phyloP scores from a whole-genome alignment of 2,888 invertebrate species.

The Uloborus plumipes region DNA sequence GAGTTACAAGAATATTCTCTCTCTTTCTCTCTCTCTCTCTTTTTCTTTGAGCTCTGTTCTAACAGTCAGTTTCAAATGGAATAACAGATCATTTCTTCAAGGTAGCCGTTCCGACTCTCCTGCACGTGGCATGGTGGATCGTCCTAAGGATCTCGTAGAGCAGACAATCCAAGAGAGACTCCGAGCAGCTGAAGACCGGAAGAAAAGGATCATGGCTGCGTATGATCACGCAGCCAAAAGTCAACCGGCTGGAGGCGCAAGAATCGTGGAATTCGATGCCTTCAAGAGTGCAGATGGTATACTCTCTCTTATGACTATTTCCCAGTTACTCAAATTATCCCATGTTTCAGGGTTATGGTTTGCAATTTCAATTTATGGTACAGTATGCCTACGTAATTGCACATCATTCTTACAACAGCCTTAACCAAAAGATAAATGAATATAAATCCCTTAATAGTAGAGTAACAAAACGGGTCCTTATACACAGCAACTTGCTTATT shows the following conservation, averaged over 20 bases:
- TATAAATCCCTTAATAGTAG: too few relatives aligned
- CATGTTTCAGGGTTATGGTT: too few relatives aligned
- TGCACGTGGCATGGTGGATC: not conserved
- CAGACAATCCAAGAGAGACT: constrained; percentile 66
- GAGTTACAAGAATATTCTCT: too few relatives aligned
- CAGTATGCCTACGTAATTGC: too few relatives aligned
- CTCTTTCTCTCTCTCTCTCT: too few relatives aligned
- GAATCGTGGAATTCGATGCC: constrained; percentile 67
- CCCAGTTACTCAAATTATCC: too few relatives aligned
- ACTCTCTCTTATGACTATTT: not conserved
- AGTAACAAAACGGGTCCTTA: too few relatives aligned
- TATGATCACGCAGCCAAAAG: constrained; percentile 68
- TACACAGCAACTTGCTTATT: too few relatives aligned
- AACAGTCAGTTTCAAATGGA: not conserved
- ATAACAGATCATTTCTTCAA: not conserved
- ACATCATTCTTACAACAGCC: too few relatives aligned
- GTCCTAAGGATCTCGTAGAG: constrained; percentile 67
- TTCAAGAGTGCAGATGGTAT: constrained; percentile 67
- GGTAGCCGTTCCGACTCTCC: constrained; percentile 15
- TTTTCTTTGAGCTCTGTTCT: too few relatives aligned
- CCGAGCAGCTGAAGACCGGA: constrained; percentile 66
- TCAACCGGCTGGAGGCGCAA: constrained; percentile 67
- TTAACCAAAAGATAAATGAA: too few relatives aligned
- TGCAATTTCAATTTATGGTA: too few relatives aligned
- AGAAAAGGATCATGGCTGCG: constrained; percentile 67